A percentile compares a stretch with the other conserved stretches of the same genome.
phyloP scores from a whole-genome alignment of 1,140 invertebrate species.

The Mizuhopecten yessoensis region DNA sequence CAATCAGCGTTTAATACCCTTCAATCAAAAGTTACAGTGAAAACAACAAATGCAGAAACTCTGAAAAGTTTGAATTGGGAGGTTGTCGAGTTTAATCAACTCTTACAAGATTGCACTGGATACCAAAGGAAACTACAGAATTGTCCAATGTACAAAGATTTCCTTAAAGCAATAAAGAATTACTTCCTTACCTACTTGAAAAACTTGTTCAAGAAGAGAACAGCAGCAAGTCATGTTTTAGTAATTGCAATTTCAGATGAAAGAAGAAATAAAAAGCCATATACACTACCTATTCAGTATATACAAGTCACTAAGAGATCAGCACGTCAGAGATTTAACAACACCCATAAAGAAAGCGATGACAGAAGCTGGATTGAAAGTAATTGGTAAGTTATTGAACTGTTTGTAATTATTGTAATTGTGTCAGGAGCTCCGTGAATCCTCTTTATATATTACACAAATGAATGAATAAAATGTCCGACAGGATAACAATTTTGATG shows the following conservation, averaged over 20 bases:
- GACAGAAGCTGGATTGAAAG: slow-evolving; percentile 44
- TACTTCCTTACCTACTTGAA: neutral
- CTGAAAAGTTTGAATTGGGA: slow-evolving; percentile 44
- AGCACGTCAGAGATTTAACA: slow-evolving; percentile 36
- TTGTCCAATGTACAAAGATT: neutral
- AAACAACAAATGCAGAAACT: slow-evolving; percentile 20
- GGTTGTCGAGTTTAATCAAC: slow-evolving; percentile 31
- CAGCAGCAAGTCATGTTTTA: slow-evolving; percentile 36
- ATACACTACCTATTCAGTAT: slow-evolving; percentile 45
- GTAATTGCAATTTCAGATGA: slow-evolving; percentile 44
- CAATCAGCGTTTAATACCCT: neutral
- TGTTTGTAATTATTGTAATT: too few species aligned
- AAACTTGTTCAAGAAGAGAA: slow-evolving; percentile 44
- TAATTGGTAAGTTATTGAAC: slow-evolving; percentile 52
- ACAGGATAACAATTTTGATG: too few species aligned
- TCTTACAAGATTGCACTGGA: neutral
- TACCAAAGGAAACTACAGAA: neutral
- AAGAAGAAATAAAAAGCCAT: slow-evolving; percentile 12
- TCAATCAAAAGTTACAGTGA: neutral
- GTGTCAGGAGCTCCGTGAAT: too few species aligned
- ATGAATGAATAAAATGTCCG: too few species aligned
- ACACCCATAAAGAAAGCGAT: slow-evolving; percentile 33
- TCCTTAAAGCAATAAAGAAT: neutral
- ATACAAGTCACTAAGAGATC: slow-evolving; percentile 42
- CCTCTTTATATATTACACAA: too few species aligned